A percentile compares a stretch with the other conserved stretches of the same genome.
phyloP scores from a whole-genome alignment of 2,888 invertebrate species.

The Melanotus villosus region DNA sequence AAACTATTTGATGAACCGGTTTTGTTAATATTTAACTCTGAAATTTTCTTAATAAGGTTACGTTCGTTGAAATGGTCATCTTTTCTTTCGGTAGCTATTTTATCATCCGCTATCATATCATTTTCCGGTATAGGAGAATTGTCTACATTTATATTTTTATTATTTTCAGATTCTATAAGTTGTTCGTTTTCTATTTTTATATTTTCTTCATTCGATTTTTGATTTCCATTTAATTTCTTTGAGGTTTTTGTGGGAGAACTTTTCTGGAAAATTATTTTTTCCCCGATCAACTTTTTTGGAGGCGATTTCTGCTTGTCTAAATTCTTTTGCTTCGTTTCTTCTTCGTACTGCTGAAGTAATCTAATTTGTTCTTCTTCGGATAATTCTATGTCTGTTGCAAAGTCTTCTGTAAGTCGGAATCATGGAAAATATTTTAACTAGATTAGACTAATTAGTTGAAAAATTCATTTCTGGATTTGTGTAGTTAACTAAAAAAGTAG shows the following conservation, averaged over 20 bases:
- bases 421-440: too few species aligned
- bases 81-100: slow-evolving; percentile 38
- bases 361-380: slow-evolving; percentile 81
- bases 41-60: slow-evolving; percentile 42
- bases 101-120: not conserved
- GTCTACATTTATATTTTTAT: slow-evolving; percentile 6
- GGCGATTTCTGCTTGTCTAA: slow-evolving; percentile 51
- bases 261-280: slow-evolving; percentile 55
- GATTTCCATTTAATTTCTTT: slow-evolving; percentile 21
- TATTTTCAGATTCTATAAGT: slow-evolving; percentile 32
- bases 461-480: too few species aligned
- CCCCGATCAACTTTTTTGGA: slow-evolving; percentile 57
- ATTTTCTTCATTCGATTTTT: not conserved
- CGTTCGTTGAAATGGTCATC: slow-evolving; percentile 42
- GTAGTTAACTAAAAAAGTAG: too few species aligned
- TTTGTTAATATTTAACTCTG: slow-evolving; percentile 53
- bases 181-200: slow-evolving; percentile 38
- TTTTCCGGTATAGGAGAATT: not conserved
- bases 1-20: slow-evolving; percentile 59
- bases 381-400: slow-evolving; percentile 76
- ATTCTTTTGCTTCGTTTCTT: slow-evolving; percentile 68
- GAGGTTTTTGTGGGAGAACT: slow-evolving; percentile 37
- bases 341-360: slow-evolving; percentile 78
- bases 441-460: too few species aligned
- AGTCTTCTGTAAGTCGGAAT: slow-evolving; percentile 77